These are phyloP conservation scores for Endotricha flammealis DNA, from an alignment of 2,888 invertebrate genomes.

Conservation along the genomic window DNA sequence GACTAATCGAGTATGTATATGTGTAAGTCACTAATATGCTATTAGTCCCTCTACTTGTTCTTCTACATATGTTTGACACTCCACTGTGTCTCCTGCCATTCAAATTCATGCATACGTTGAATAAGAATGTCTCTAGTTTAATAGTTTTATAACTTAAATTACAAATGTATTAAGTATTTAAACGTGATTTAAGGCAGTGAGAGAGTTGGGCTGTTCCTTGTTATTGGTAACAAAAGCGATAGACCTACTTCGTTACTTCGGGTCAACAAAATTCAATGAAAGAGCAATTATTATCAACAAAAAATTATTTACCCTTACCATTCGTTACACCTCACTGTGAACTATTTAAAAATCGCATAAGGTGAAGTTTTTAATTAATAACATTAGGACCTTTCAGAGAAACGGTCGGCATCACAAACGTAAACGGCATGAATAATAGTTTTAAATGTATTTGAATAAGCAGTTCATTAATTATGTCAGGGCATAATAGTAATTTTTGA, in stretches of 20 bases:
- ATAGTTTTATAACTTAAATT: no score
- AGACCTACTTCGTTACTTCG: not conserved
- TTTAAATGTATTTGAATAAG: constrained; percentile 78
- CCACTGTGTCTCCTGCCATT: no score
- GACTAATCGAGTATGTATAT: no score
- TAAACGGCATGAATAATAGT: constrained; percentile 78
- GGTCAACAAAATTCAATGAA: constrained; percentile 1
- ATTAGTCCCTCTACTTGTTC: no score
- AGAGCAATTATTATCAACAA: constrained; percentile 26
- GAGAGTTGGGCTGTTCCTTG: no score
- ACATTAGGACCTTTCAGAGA: constrained; percentile 62
- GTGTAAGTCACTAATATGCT: no score
- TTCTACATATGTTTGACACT: no score
- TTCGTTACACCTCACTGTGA: constrained; percentile 38
- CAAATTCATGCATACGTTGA: no score
- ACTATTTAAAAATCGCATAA: constrained; percentile 59
- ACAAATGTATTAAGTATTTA: no score
- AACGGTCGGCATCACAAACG: constrained; percentile 72
- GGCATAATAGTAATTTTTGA: constrained; percentile 76
- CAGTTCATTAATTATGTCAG: constrained; percentile 74
- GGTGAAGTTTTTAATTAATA: constrained; percentile 64
- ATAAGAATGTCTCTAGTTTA: no score
- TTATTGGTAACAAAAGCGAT: no score
- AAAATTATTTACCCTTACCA: constrained; percentile 51
- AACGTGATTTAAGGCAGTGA: no score